phyloP scores from a whole-genome alignment of 2,888 invertebrate genomes.

The Neoitamus cyanurus region DNA sequence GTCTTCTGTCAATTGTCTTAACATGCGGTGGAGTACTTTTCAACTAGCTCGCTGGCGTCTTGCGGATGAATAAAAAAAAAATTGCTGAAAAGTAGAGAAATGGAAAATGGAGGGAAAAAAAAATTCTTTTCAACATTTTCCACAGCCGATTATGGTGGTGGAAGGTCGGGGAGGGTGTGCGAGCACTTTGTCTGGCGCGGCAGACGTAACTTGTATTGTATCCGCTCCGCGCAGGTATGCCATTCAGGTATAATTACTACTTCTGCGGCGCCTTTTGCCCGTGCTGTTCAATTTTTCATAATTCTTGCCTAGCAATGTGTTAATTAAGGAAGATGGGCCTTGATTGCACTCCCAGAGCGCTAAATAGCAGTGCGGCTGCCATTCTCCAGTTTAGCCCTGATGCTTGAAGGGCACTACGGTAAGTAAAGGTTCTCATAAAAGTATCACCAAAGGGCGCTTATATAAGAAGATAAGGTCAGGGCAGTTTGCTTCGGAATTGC shows the following conservation, averaged over 20 bases:
- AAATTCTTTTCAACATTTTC: constrained; percentile 18
- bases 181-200: not conserved
- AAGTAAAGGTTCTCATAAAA: not conserved
- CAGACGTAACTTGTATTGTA: not conserved
- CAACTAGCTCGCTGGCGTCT: not conserved
- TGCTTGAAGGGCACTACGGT: not conserved
- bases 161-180: not conserved
- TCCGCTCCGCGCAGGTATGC: not conserved
- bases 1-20: not conserved
- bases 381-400: not conserved
- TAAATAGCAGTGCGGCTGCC: not conserved
- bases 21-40: not conserved
- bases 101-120: not conserved
- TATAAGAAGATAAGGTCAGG: not conserved
- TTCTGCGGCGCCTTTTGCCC: not conserved
- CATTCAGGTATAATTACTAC: not conserved
- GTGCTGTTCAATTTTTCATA: not conserved
- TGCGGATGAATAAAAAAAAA: not conserved
- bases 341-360: not conserved
- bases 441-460: not conserved
- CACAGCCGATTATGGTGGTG: not conserved
- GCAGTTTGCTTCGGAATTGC: too few relatives aligned
- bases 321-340: constrained; percentile 11
- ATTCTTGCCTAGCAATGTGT: constrained; percentile 15
- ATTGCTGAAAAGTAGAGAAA: not conserved